Evolutionary conservation across 2,797 vertebrate species (phyloP).

Genomic region (Anabacerthia variegaticeps): DNA sequence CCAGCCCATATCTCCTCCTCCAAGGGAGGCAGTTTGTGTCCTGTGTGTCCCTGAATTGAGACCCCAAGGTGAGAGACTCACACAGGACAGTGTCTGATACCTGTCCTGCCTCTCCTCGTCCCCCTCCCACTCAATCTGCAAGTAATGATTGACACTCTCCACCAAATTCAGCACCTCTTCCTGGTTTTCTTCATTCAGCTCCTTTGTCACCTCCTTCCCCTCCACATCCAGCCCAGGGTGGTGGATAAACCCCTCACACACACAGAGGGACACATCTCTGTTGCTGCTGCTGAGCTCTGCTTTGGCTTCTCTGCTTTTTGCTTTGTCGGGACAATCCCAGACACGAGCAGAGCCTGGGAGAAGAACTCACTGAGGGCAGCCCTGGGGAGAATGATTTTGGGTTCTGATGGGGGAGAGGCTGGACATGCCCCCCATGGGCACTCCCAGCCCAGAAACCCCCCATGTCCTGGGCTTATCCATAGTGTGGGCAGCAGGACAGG

Average conservation of each 20-base stretch:
- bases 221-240: not conserved
- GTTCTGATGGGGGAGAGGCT: not conserved
- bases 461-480: not conserved
- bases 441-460: not conserved
- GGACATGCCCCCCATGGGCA: not conserved
- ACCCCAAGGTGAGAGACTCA: not conserved
- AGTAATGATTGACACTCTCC: not conserved
- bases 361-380: not conserved
- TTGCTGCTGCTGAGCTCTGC: not conserved
- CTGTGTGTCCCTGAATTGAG: not conserved
- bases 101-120: not conserved
- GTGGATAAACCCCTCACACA: not conserved
- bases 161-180: not conserved
- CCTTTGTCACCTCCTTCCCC: not conserved
- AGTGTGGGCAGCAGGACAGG: not conserved
- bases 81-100: not conserved
- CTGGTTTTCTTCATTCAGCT: not conserved
- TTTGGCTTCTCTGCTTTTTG: not conserved
- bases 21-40: not conserved
- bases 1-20: fast-evolving
- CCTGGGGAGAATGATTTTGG: not conserved
- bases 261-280: fast-evolving
- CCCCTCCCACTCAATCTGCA: not conserved
- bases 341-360: not conserved
- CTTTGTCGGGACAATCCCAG: not conserved